These are phyloP conservation scores for Seriola aureovittata DNA, from an alignment of 2,113 vertebrate genomes.

Conservation along the genomic window DNA sequence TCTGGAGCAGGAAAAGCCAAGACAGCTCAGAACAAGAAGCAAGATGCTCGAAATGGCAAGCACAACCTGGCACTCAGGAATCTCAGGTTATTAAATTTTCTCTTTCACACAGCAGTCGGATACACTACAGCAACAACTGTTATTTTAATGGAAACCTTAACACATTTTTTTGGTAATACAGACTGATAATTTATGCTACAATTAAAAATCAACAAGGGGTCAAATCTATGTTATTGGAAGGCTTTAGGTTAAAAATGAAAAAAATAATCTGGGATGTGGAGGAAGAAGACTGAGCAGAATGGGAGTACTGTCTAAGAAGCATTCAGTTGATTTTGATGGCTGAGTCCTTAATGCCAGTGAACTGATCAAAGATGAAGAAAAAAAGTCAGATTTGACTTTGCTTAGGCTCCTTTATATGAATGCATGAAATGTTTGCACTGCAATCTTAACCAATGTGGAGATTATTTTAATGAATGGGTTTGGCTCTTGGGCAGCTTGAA, in stretches of 20 bases:
- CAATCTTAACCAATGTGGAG: neutral
- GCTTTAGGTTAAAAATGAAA: no score
- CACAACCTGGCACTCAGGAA: conserved; percentile 88
- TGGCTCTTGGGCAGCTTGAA: neutral
- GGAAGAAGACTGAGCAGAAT: no score
- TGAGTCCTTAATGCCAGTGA: no score
- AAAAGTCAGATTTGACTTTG: no score
- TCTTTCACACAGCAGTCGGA: neutral
- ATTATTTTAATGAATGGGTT: neutral
- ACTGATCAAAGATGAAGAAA: no score
- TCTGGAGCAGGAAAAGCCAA: conserved; percentile 58
- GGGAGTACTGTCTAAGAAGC: no score
- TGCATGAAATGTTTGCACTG: neutral
- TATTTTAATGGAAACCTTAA: neutral
- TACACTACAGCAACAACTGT: neutral
- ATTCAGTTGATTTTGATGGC: no score
- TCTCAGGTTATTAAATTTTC: conserved; percentile 83
- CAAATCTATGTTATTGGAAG: no score
- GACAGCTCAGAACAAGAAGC: conserved; percentile 80
- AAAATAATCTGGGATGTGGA: no score
- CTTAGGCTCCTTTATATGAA: no score
- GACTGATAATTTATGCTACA: neutral
- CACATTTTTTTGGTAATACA: neutral
- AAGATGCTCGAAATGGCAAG: conserved; percentile 70
- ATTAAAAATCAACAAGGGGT: neutral